These are phyloP conservation scores for Caloenas nicobarica DNA, from an alignment of 2,113 vertebrate genomes.

Conservation along the genomic window DNA sequence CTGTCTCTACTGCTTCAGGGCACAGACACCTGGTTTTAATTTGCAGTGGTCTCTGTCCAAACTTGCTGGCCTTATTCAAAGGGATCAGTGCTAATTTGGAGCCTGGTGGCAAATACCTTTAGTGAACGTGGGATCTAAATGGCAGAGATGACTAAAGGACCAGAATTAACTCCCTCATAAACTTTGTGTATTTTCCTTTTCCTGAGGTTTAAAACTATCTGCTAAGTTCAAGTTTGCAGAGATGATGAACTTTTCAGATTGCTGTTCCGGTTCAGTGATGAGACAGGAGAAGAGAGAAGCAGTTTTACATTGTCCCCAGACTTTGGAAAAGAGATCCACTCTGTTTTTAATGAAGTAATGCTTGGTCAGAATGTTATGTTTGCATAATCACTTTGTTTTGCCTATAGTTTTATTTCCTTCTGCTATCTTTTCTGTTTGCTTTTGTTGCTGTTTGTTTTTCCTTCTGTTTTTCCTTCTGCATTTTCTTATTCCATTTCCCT, in stretches of 20 bases:
- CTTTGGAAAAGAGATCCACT: neutral
- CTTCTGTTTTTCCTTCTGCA: neutral
- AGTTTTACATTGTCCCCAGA: neutral
- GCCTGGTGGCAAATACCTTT: neutral
- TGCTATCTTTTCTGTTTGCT: neutral
- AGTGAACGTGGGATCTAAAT: neutral
- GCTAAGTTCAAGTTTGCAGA: neutral
- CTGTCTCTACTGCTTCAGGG: conserved; percentile 57
- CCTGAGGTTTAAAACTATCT: neutral
- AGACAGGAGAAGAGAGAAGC: neutral
- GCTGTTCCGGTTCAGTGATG: neutral
- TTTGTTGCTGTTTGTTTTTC: neutral
- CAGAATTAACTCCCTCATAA: neutral
- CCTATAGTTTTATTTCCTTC: neutral
- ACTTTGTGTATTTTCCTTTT: neutral
- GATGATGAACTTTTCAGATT: neutral
- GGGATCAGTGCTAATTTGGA: neutral
- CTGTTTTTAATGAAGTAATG: neutral
- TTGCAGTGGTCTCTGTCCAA: conserved; percentile 17
- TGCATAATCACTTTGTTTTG: neutral
- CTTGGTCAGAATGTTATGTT: neutral
- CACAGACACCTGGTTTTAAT: conserved; percentile 60
- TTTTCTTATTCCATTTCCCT: neutral
- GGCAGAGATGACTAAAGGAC: neutral
- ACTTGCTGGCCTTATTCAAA: neutral